A percentile compares a stretch with the other conserved stretches of the same genome.
Conservation (phyloP, 2,888 invertebrate genomes). For the Parthenolecanium corni region DNA sequence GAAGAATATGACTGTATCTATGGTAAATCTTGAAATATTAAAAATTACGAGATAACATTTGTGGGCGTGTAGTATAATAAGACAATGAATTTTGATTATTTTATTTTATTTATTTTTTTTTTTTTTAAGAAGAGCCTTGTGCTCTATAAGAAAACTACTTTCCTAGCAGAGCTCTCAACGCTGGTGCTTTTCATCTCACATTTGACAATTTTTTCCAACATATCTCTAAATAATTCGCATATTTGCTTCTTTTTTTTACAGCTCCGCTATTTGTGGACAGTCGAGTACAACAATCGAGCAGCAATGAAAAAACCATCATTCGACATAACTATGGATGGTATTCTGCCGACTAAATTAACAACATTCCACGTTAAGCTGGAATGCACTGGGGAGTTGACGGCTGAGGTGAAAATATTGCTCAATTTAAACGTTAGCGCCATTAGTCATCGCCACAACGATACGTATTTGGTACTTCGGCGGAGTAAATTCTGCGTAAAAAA, state of each 20-base stretch:
- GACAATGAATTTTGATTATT: too few relatives aligned
- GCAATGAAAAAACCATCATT: constrained; percentile 68
- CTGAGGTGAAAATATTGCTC: constrained; percentile 69
- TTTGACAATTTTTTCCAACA: too few relatives aligned
- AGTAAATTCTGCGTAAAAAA: constrained; percentile 80
- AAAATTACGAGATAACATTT: too few relatives aligned
- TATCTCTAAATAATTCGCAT: not conserved
- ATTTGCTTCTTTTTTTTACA: constrained; percentile 28
- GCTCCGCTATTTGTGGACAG: constrained; percentile 33
- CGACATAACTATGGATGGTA: constrained; percentile 68
- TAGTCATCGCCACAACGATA: constrained; percentile 53
- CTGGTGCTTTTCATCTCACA: too few relatives aligned
- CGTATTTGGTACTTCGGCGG: constrained; percentile 62
- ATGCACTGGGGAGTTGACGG: constrained; percentile 68
- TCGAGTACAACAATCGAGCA: constrained; percentile 63
- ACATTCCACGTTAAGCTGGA: constrained; percentile 65
- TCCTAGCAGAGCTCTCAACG: too few relatives aligned
- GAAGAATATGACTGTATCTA: too few relatives aligned
- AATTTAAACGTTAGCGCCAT: constrained; percentile 68
- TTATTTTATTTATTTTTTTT: too few relatives aligned
- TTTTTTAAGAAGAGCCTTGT: too few relatives aligned
- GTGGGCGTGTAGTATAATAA: too few relatives aligned
- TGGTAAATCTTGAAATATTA: too few relatives aligned
- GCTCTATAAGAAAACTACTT: too few relatives aligned
- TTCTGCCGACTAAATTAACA: constrained; percentile 64